Evolutionary conservation across 2,113 vertebrate species (phyloP), one percentile per base, ranked within the genome.

Genomic region (Anoura caudifer): DNA sequence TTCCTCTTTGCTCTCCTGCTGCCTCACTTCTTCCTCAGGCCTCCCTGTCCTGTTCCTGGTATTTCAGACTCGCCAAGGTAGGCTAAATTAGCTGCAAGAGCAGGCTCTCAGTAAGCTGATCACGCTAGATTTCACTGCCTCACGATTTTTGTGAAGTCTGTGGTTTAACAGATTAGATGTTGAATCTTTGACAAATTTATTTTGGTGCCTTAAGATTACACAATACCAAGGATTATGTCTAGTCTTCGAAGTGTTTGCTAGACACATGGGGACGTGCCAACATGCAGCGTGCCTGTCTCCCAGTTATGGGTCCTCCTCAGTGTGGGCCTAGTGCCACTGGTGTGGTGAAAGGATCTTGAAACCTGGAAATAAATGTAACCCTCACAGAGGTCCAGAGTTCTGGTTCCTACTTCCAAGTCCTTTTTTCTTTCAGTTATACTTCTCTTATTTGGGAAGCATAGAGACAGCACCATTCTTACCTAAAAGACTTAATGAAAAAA

Each of bases 241-340:
- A 61, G 28, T 81, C 41, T 88, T 67, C 3, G 2, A 3, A 61
- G 63, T 54, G 14, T 81, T 84, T 88, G 61, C 43, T 73, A 24
- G 67, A 61, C 86, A 33, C 3, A 1, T 33, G 22, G 12, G 22
- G 43, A 50, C 2, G 5, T 24, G 7, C 36, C 2, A 0, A 10
- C 31, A 20, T 0, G 0, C 20, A 5, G 45, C 0, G 0, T 65
- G 36, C 45, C 59, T 0, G 0, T 47, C 38, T 52, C 81, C 38
- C 2, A 20, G 52, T 43, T 15, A 28, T 1, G 13, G 76, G 33
- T 1, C 3, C 20, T n/a, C 33, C 14, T 50, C 28, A 16, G 4
- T 36, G 22, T 86, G 63, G 33, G 28, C 14, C 52, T 56, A 28
- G 70, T 14, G 59, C 59, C 7, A 7, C 61, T 52, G n/a, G 26